Evolutionary conservation across 2,797 vertebrate species (phyloP).

Genomic region (Enteromius fasciolatus): DNA sequence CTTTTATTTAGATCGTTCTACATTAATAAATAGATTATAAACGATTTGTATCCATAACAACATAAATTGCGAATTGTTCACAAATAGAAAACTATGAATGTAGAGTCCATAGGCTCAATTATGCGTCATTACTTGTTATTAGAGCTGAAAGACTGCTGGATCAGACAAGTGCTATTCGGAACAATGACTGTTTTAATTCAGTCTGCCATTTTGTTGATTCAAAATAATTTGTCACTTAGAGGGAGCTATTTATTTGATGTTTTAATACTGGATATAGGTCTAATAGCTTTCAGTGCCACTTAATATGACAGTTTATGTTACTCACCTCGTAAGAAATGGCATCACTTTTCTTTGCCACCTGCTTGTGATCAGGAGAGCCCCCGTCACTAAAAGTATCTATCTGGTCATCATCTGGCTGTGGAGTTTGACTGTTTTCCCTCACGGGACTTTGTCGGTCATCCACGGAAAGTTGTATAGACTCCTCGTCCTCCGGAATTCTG

Average conservation of each 20-base stretch:
- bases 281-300: not conserved
- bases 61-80: conserved; percentile 3
- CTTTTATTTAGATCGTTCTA: conserved; percentile 33
- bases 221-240: not conserved
- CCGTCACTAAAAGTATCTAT: conserved; percentile 46
- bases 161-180: conserved; percentile 1
- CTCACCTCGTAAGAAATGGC: conserved; percentile 75
- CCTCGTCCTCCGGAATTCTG: conserved; percentile 86
- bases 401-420: conserved; percentile 64
- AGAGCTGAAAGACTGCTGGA: not conserved
- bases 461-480: conserved; percentile 73
- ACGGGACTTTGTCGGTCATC: conserved; percentile 69
- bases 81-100: conserved; percentile 13
- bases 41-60: conserved; percentile 41
- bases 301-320: not conserved
- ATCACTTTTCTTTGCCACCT: conserved; percentile 62
- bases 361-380: conserved; percentile 72
- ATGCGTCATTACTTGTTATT: conserved; percentile 27
- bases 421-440: conserved; percentile 64
- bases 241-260: not conserved
- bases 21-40: conserved; percentile 31
- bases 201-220: conserved; percentile 4
- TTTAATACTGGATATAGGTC: not conserved
- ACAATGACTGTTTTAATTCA: not conserved
- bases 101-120: conserved; percentile 8